phyloP scores from a whole-genome alignment of 2,888 invertebrate species.

The Drosophila ezoana region DNA sequence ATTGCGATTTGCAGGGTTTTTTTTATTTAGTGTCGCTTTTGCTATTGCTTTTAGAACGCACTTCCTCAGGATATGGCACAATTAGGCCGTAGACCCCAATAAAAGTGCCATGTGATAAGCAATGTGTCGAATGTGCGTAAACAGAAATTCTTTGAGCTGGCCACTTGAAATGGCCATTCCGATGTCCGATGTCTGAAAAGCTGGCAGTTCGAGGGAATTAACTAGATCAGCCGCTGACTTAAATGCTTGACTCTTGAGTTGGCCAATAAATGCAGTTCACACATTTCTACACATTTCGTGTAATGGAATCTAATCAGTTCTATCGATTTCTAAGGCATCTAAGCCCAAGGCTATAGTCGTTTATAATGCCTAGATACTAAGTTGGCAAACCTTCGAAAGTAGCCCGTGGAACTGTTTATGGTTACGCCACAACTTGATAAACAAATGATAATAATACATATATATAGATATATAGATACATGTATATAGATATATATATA shows the following conservation, averaged over 20 bases:
- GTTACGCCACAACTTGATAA: conserved; percentile 12
- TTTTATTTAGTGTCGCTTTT: not conserved
- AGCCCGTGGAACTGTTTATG: conserved; percentile 6
- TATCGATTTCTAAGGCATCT: conserved; percentile 52
- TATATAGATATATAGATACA: not conserved
- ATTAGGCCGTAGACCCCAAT: not conserved
- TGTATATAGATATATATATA: not conserved
- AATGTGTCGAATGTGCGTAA: not conserved
- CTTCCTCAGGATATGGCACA: conserved; percentile 44
- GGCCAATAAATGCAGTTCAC: not conserved
- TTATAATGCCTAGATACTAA: conserved; percentile 2
- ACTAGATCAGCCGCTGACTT: not conserved
- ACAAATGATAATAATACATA: conserved; percentile 7
- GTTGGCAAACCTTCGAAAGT: not conserved
- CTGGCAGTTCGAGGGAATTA: not conserved
- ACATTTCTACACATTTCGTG: not conserved
- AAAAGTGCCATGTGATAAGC: not conserved
- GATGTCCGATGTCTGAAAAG: not conserved
- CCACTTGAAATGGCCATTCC: conserved; percentile 5
- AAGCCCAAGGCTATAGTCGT: conserved; percentile 29
- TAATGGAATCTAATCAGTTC: conserved; percentile 35
- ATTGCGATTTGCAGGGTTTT: not conserved
- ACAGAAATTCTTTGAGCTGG: not conserved
- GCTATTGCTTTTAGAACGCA: not conserved
- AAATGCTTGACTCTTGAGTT: not conserved